Percentiles rank a stretch among this genome's conserved stretches.
phyloP scores from a whole-genome alignment of 2,888 invertebrate genomes.

The Chrysotoxum bicinctum region DNA sequence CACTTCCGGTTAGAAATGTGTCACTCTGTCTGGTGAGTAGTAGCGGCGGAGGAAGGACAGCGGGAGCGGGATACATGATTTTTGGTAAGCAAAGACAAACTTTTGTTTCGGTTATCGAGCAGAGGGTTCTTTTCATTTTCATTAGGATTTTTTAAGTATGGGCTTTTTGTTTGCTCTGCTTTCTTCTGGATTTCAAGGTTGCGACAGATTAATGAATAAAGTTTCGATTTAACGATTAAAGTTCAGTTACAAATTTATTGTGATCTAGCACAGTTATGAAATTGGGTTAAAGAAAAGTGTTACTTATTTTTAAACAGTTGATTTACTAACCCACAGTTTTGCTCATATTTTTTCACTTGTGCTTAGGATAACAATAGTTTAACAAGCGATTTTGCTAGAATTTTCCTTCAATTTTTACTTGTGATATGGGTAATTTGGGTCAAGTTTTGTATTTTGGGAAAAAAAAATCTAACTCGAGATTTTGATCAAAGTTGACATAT shows the following conservation, averaged over 20 bases:
- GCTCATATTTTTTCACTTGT: too few species aligned
- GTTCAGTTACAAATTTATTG: constrained; percentile 44
- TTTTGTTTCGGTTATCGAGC: constrained; percentile 57
- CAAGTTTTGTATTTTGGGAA: too few species aligned
- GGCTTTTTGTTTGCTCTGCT: constrained; percentile 35
- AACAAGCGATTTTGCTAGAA: too few species aligned
- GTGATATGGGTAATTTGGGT: too few species aligned
- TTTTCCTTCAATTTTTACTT: too few species aligned
- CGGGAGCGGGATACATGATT: constrained; percentile 10
- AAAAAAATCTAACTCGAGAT: too few species aligned
- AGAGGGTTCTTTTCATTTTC: constrained; percentile 22
- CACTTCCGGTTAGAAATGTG: constrained; percentile 59
- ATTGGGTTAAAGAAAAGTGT: constrained; percentile 45
- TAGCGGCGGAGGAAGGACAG: background rate
- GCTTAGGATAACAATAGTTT: too few species aligned
- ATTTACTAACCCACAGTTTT: too few species aligned
- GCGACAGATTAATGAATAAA: constrained; percentile 69
- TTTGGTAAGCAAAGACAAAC: constrained; percentile 33
- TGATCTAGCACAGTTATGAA: constrained; percentile 50
- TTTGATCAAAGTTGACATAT: too few species aligned
- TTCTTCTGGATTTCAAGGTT: constrained; percentile 64
- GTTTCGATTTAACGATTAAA: constrained; percentile 68
- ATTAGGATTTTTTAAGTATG: constrained; percentile 43
- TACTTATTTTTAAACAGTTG: too few species aligned
- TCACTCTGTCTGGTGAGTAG: constrained; percentile 41